Evolutionary conservation across 2,113 vertebrate genomes (phyloP), one percentile per base, ranked within the genome.

Genomic region (Romanogobio albipinnatus): DNA sequence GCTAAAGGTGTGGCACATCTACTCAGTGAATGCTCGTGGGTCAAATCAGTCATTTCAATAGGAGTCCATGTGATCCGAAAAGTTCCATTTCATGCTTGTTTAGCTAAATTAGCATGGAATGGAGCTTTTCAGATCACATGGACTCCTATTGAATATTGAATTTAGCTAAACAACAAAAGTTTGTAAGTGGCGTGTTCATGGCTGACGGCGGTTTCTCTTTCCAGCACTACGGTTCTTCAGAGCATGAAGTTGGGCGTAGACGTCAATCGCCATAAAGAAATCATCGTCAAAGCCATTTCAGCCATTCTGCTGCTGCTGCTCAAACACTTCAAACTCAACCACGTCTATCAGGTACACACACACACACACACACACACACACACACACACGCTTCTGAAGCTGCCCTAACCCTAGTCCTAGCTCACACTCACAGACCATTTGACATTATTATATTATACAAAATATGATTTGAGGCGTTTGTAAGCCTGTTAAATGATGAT

Each of bases 171-270:
- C 66, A 56, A 19, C 53, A 56, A 15, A 19, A 22, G 19, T 61
- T 59, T 59, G 1, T 10, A 59, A n/a, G 58, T 24, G 22, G 24
- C 22, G 17, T 59, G 58, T n/a, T n/a, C n/a, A n/a, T n/a, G n/a
- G n/a, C n/a, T n/a, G n/a, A n/a, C n/a, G n/a, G n/a, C n/a, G n/a
- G 1, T 91, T 51, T 92, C 45, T 89, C 76, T 87, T 85, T 91
- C 13, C 85, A 99, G 98, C 83, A 99, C 97, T 88, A 99, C 98
- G 0, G 98, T 99, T 89, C 87, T 99, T 81, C 98, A 99, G 91
- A 99, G 98, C 94, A 99, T 99, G 98, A 99, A 99, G 91, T 94
- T 99, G 26, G 98, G 98, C 0, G 97, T 99, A 39, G 98, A 99
- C 19, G 98, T 99, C 66, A 99, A 99, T 85, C 92, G 98, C 24